A percentile compares a stretch with the other conserved stretches of the same genome.
phyloP scores from a whole-genome alignment of 2,888 invertebrate genomes.

The Bedellia somnulentella region DNA sequence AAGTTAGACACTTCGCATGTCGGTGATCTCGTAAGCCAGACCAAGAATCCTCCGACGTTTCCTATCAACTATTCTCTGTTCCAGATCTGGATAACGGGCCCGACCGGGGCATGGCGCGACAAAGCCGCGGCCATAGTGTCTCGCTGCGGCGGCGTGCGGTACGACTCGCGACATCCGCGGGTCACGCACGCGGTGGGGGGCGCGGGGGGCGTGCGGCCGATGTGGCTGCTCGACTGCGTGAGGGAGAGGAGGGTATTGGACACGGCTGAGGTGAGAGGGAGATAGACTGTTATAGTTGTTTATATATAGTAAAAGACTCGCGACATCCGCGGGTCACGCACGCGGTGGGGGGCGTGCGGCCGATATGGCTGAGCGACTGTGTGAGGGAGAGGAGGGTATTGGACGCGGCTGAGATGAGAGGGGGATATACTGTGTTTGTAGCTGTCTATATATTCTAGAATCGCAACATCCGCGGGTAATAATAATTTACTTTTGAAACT shows the following conservation, averaged over 20 bases:
- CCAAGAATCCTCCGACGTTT: no score
- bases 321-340: conserved; percentile 75
- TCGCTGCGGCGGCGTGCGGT: conserved; percentile 80
- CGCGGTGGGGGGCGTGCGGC: conserved; percentile 51
- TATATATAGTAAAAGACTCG: conserved; percentile 19
- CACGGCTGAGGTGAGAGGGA: not conserved
- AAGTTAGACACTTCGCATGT: no score
- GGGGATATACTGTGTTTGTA: no score
- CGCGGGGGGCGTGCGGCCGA: conserved; percentile 60
- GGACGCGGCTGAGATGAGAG: no score
- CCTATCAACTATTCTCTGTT: no score
- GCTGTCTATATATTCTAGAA: no score
- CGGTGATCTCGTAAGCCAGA: no score
- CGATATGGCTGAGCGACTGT: not conserved
- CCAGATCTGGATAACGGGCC: conserved; percentile 39
- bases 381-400: not conserved
- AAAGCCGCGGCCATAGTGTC: conserved; percentile 33
- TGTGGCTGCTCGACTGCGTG: conserved; percentile 3
- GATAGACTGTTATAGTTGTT: not conserved
- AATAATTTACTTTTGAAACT: no score
- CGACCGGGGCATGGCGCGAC: conserved; percentile 33
- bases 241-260: not conserved
- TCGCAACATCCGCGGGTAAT: no score
- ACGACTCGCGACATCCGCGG: conserved; percentile 71
- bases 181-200: conserved; percentile 79